Evolutionary conservation across 2,113 vertebrate genomes (phyloP), one percentile per base, ranked within the genome.

Genomic region (Lampris incognitus): DNA sequence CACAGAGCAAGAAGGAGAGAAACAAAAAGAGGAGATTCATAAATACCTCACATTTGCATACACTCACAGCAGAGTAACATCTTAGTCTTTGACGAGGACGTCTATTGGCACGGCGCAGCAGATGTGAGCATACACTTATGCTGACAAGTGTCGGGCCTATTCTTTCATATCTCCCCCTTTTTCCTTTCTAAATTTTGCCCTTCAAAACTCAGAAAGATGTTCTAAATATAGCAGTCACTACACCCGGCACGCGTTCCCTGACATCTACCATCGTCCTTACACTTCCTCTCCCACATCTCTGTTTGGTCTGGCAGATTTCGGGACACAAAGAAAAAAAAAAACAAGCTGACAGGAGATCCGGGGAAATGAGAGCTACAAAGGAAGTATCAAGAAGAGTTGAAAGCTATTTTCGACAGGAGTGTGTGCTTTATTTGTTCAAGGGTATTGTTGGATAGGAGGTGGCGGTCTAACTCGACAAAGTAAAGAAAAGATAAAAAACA

Each of bases 141-240:
- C 69, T 83, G 86, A 87, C 9, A 9, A 52, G 52, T 41, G 40
- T 42, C 76, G 72, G 73, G 67, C 63, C 59, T 60, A 38, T 78
- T 85, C 67, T 57, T 79, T 42, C 50, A 59, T 48, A 49, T 65
- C 59, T 62, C 66, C 50, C 54, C 82, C 79, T 84, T 62, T 76
- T 79, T 24, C 24, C 24, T 24, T 24, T 24, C 24, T 24, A 24
- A 24, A 24, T 81, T 89, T 71, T 82, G 79, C 70, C 75, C 84
- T 88, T 90, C 74, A 80, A 84, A 85, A 86, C 74, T 82, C 63
- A 81, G 68, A 85, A 83, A 61, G 50, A 81, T 63, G 52, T 49
- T 70, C 88, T 90, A 89, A 91, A 91, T 86, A 87, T 91, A 92
- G 86, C 71, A 78, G 65, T 41, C 24, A 61, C 66, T 85, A 51